These are phyloP conservation scores for Pteropus rufus DNA, from an alignment of 2,797 vertebrate genomes.

Conservation along the genomic window DNA sequence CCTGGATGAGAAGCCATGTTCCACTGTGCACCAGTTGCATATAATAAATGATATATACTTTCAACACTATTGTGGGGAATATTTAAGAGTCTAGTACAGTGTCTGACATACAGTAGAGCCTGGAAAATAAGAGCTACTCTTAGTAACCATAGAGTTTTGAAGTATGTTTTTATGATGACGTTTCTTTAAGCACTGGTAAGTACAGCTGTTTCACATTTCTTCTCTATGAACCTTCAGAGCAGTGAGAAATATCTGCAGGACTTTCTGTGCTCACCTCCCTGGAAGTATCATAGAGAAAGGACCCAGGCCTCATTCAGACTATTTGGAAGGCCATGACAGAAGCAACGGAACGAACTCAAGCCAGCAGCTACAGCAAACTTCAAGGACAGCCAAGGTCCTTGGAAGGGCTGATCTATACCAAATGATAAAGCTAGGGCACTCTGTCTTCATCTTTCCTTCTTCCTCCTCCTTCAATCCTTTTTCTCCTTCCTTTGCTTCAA, in stretches of 20 bases:
- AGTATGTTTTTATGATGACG: neutral
- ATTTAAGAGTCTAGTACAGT: neutral
- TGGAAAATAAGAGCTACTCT: neutral
- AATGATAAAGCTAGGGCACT: neutral
- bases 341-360: neutral
- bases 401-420: neutral
- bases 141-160: neutral
- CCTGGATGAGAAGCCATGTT: neutral
- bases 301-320: neutral
- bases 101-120: neutral
- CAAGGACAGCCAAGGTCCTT: neutral
- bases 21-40: neutral
- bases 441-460: neutral
- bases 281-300: constrained; percentile 10
- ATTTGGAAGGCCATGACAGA: neutral
- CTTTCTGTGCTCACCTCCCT: neutral
- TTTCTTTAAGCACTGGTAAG: neutral
- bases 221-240: neutral
- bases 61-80: neutral
- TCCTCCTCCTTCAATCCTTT: neutral
- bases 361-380: neutral
- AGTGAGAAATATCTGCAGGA: neutral
- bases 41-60: constrained; percentile 4
- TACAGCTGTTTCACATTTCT: neutral
- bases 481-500: neutral